A percentile compares a stretch with the other conserved stretches of the same genome.
These are phyloP conservation scores for Torymus aiolomorphi DNA, from an alignment of 2,888 invertebrate genomes.

Conservation along the genomic window DNA sequence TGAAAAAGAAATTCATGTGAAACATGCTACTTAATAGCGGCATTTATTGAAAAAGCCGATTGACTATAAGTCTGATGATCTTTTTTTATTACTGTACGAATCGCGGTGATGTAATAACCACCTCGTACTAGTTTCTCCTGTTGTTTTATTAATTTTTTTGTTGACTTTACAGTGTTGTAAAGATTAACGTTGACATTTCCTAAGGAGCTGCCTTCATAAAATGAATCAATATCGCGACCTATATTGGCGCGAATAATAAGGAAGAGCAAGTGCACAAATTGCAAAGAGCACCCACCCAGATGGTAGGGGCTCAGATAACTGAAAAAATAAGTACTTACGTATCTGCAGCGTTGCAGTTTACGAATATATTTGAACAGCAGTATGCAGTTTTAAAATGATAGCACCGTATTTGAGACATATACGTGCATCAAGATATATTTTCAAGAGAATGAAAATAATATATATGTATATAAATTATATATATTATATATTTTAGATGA, in stretches of 20 bases:
- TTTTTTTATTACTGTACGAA: slow-evolving; percentile 33
- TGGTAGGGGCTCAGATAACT: neutral
- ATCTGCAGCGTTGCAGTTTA: slow-evolving; percentile 41
- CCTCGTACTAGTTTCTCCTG: slow-evolving; percentile 23
- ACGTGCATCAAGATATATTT: slow-evolving; percentile 19
- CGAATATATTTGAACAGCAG: slow-evolving; percentile 28
- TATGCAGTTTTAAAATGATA: slow-evolving; percentile 30
- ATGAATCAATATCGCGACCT: slow-evolving; percentile 3
- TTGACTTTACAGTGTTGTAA: slow-evolving; percentile 44
- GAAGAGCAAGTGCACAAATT: slow-evolving; percentile 50
- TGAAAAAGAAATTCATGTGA: slow-evolving; percentile 22
- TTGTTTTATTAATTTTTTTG: slow-evolving; percentile 47
- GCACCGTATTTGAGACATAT: slow-evolving; percentile 24
- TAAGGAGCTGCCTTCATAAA: slow-evolving; percentile 45
- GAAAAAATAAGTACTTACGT: slow-evolving; percentile 50
- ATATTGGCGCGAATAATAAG: slow-evolving; percentile 27
- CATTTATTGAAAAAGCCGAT: slow-evolving; percentile 40
- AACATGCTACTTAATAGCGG: slow-evolving; percentile 50
- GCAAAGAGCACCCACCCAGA: neutral
- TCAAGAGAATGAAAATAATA: slow-evolving; percentile 42
- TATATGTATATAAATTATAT: slow-evolving; percentile 41
- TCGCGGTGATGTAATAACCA: slow-evolving; percentile 30
- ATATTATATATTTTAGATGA: slow-evolving; percentile 44
- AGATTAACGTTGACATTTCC: slow-evolving; percentile 48
- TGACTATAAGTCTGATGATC: slow-evolving; percentile 37